Base-by-base conservation (phyloP, 2,888 invertebrate species). In the Synanthedon vespiformis region DNA sequence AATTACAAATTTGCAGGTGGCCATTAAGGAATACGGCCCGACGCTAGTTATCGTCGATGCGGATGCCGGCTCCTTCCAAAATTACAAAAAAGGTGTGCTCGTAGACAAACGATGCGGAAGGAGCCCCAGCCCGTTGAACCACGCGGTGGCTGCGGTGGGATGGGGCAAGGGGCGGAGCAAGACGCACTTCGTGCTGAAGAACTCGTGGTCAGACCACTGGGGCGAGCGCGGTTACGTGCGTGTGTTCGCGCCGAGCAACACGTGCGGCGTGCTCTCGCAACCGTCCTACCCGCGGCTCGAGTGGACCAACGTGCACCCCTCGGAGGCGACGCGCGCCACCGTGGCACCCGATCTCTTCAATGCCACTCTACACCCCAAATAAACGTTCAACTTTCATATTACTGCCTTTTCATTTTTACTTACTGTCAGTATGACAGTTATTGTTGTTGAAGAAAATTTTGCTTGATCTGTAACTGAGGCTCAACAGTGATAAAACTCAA, bases 141-240 rank as follows among this genome's bases (percentile, higher is more conserved):
- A 84, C 63, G 84, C 84, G 0, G 76, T 83, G 62, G 55, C 80
- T 58, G 82, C 80, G 10, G 83, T 84, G 55, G 84, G 84, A 0
- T 85, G 81, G 81, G 78, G 74, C 51, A 61, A 63, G 61, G 59
- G 60, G 51, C 48, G 48, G 12, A 59, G 65, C 44, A 72, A 72
- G 57, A 65, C 77, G n/a, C 70, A 77, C 72, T 72, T 83, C 67
- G 74, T 76, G 50, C 55, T 83, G 57, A 83, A 85, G 74, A 84
- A 85, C 72, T 79, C 81, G 52, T 83, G 80, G 79, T 67, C 72
- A 4, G 58, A 61, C 18, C 59, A 53, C 55, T 82, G 81, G 81
- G 82, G 78, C 49, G 77, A 79, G 40, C 68, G 53, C 22, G 85
- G 83, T 11, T 83, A 73, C 71, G 58, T 73, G 54, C 72, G 72